A percentile compares a stretch with the other conserved stretches of the same genome.
phyloP scores from a whole-genome alignment of 2,113 vertebrate species.

The Uropsilus gracilis region DNA sequence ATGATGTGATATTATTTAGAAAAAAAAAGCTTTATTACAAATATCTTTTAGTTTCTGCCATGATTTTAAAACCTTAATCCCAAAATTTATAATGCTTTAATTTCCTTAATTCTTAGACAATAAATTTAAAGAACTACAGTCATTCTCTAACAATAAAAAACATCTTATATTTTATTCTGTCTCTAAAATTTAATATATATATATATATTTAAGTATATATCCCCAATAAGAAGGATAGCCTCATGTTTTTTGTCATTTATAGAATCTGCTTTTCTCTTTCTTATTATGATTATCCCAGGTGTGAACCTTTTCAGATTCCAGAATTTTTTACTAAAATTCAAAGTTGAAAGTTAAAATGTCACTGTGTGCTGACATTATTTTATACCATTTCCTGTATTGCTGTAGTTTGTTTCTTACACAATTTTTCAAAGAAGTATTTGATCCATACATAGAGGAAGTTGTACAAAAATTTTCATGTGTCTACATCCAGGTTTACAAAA shows the following conservation, averaged over 20 bases:
- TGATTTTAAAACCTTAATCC: neutral
- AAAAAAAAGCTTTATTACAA: neutral
- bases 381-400: neutral
- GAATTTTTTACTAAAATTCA: neutral
- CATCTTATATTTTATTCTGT: too few relatives aligned
- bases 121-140: neutral
- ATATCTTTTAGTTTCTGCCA: neutral
- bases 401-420: neutral
- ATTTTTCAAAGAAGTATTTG: constrained; percentile 2
- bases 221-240: neutral
- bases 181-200: too few relatives aligned
- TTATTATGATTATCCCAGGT: neutral
- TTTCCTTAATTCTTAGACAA: neutral
- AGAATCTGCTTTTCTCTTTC: neutral
- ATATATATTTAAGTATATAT: too few relatives aligned
- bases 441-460: neutral
- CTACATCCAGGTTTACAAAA: neutral
- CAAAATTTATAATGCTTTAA: neutral
- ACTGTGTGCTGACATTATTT: neutral
- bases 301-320: neutral
- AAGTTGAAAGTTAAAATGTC: neutral
- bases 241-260: neutral
- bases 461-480: neutral
- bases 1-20: constrained; percentile 32
- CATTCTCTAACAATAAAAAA: neutral